These are phyloP conservation scores for Leptodactylus fallax DNA, from an alignment of 2,797 vertebrate species.

Conservation along the genomic window DNA sequence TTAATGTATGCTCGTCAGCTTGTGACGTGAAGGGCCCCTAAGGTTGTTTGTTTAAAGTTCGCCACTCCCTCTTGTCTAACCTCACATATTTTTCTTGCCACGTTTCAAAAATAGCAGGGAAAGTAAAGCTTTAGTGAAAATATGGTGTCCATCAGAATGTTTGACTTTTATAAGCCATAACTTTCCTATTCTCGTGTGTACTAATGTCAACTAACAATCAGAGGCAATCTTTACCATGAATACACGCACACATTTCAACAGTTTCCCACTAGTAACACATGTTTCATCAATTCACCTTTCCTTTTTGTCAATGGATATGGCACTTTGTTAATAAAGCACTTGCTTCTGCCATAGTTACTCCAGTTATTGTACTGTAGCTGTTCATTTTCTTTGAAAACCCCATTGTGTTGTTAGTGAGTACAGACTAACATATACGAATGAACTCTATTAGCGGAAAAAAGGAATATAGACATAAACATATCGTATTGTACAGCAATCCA, in stretches of 20 bases:
- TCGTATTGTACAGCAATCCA: neutral
- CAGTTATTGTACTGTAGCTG: no score
- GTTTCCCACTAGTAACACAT: neutral
- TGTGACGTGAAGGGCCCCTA: no score
- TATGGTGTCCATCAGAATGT: no score
- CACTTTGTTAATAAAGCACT: neutral
- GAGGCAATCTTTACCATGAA: neutral
- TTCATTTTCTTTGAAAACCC: neutral
- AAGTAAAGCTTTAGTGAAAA: no score
- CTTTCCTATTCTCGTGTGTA: no score
- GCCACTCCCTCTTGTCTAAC: no score
- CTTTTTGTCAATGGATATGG: neutral
- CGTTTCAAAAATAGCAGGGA: no score
- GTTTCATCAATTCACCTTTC: neutral
- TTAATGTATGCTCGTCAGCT: no score
- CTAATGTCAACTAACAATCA: neutral
- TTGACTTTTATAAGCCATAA: no score
- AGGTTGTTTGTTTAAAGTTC: no score
- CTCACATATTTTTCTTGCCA: no score
- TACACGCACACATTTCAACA: no score
- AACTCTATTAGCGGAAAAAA: slow-evolving; percentile 15
- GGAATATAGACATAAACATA: neutral
- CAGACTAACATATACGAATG: neutral
- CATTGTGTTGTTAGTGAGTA: neutral
- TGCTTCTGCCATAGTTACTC: neutral